Conservation (phyloP, 2,113 vertebrate species). For the Corythoichthys haematopterus region DNA sequence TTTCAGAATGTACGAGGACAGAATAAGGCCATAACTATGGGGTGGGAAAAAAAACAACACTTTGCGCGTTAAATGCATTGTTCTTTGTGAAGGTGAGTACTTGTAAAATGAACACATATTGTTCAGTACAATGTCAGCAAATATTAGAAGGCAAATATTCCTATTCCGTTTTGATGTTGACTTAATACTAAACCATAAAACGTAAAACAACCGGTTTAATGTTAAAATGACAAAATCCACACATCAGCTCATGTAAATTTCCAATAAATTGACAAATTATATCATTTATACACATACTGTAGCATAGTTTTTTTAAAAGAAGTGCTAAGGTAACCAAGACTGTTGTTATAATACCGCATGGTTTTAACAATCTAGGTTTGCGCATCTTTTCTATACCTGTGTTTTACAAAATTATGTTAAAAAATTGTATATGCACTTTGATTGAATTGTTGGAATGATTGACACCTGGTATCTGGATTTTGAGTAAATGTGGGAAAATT, state of each 20-base stretch:
- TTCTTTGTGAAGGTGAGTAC: conserved; percentile 38
- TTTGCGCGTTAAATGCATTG: conserved; percentile 33
- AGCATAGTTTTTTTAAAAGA: neutral
- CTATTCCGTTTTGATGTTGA: neutral
- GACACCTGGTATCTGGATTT: neutral
- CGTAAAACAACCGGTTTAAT: neutral
- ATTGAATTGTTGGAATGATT: neutral
- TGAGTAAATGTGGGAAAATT: too few relatives aligned
- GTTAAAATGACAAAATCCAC: neutral
- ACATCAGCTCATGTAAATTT: neutral
- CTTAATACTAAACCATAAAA: neutral
- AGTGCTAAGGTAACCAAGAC: neutral
- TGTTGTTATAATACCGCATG: neutral
- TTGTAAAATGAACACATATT: conserved; percentile 17
- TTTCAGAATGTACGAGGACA: conserved; percentile 39
- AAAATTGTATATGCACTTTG: neutral
- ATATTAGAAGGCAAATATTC: conserved; percentile 6
- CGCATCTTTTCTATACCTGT: neutral
- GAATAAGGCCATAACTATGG: conserved; percentile 16
- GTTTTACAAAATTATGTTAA: neutral
- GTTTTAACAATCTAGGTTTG: neutral
- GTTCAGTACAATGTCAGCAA: neutral
- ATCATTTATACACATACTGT: neutral
- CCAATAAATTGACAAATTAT: too few relatives aligned
- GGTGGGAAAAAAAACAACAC: conserved; percentile 4